Evolutionary conservation across 2,113 vertebrate species (phyloP), one percentile per base, ranked within the genome.

Genomic region (Misgurnus anguillicaudatus): DNA sequence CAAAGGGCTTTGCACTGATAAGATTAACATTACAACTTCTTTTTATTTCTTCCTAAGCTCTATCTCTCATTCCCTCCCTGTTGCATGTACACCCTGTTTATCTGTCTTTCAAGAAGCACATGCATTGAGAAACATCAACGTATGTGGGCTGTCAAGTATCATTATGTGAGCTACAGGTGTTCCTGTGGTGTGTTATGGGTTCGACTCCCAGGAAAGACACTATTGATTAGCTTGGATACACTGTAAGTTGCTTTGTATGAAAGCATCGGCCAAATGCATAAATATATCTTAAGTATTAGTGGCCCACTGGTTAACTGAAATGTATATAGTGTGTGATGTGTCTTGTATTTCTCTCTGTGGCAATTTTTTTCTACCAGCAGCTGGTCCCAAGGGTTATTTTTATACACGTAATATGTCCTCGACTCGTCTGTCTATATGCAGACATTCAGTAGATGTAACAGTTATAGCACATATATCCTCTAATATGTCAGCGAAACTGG

Each of bases 351-450:
- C 9, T 61, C 38, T 80, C 9, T 66, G 66, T 78, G 36, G 79
- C 75, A 38, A 51, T 73, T 78, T 78, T 75, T 53, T 55, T 69
- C 42, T 69, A 41, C 51, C 47, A 77, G 10, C 83, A 87, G 85
- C 87, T 89, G 87, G 75, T 79, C 75, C 45, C 68, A 53, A 31
- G 41, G 73, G 79, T 86, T 93, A 92, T 92, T 92, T 91, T 86
- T 92, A 89, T 79, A 42, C 6, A 0, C 14, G 64, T 65, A 75
- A 79, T 87, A 42, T 19, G 2, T 84, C 83, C 86, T 86, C 39
- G 88, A 87, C 89, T 90, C 39, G 88, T 87, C 89, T 90, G 86
- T 83, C 85, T 78, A 16, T 31, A 31, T 67, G 74, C 65, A 67
- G 42, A 45, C 47, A 57, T 66, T 41, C 78, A 61, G 79, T 83